These are phyloP conservation scores for Nyctibius bracteatus DNA, from an alignment of 2,113 vertebrate genomes.

Conservation along the genomic window DNA sequence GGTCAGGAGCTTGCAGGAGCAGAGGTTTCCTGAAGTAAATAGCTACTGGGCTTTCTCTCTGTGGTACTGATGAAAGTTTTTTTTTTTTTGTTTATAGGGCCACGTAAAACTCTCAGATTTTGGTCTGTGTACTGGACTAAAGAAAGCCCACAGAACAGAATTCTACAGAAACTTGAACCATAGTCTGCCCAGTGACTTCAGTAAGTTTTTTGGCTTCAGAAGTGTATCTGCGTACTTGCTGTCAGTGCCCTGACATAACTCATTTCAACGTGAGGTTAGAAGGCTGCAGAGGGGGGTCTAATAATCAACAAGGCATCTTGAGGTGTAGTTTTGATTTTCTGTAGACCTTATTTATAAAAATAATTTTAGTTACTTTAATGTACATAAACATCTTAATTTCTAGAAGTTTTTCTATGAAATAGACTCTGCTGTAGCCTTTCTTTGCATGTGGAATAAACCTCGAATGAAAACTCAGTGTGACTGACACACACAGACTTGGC, in stretches of 20 bases:
- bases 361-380: background rate
- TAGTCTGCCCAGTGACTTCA: constrained; percentile 95
- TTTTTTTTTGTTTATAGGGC: constrained; percentile 72
- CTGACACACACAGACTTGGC: background rate
- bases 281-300: background rate
- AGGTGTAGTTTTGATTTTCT: background rate
- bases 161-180: constrained; percentile 98
- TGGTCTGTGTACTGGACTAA: constrained; percentile 94
- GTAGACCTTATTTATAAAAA: background rate
- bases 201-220: constrained; percentile 71
- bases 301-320: background rate
- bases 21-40: background rate
- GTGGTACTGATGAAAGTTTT: background rate
- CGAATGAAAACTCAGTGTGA: background rate
- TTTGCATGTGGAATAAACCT: background rate
- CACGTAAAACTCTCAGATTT: constrained; percentile 98
- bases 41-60: background rate
- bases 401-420: background rate
- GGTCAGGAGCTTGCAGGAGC: background rate
- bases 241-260: background rate
- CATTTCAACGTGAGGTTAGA: background rate
- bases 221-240: background rate
- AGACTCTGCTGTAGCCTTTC: background rate
- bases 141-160: constrained; percentile 96
- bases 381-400: background rate